Percentiles rank a stretch among this genome's conserved stretches.
phyloP scores from a whole-genome alignment of 1,140 invertebrate species.

The Diachasmimorpha longicaudata region DNA sequence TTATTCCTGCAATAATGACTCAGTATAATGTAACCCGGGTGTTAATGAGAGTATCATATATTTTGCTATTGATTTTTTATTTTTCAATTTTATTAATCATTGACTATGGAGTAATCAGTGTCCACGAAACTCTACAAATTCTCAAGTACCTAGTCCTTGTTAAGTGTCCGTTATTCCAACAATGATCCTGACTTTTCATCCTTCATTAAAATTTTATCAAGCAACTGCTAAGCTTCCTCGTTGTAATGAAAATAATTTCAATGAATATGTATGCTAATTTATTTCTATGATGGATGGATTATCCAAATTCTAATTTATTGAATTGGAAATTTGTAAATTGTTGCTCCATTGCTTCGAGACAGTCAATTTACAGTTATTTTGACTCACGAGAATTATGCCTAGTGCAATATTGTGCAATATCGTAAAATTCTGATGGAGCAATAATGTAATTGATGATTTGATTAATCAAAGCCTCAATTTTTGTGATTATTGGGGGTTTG shows the following conservation, averaged over 20 bases:
- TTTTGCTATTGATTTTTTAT: not conserved
- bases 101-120: not conserved
- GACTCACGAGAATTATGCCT: not conserved
- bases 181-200: constrained; percentile 11
- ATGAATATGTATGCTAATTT: not conserved
- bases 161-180: constrained; percentile 34
- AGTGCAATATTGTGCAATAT: not conserved
- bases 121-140: constrained; percentile 31
- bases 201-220: not conserved
- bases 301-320: not conserved
- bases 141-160: constrained; percentile 54
- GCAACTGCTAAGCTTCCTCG: not conserved
- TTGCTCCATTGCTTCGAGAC: not conserved
- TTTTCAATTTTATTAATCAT: not conserved
- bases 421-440: not conserved
- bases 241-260: not conserved
- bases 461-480: not conserved
- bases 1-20: not conserved
- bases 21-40: not conserved
- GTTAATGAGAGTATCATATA: not conserved
- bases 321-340: not conserved
- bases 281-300: not conserved
- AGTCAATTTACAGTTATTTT: not conserved
- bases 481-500: not conserved
- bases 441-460: not conserved